phyloP scores from a whole-genome alignment of 2,888 invertebrate species.

The Cyclophora albipunctata region DNA sequence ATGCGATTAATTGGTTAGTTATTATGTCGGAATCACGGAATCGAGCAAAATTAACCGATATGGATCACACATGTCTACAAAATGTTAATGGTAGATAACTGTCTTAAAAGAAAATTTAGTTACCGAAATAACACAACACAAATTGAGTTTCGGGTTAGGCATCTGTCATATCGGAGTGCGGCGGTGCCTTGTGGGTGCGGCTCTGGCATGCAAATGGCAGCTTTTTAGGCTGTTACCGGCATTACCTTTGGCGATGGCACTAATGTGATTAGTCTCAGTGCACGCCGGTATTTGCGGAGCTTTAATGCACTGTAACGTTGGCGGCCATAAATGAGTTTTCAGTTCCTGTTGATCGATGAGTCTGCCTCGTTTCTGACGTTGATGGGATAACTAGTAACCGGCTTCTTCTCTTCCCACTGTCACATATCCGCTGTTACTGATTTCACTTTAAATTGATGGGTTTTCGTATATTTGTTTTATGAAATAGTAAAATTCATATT shows the following conservation, averaged over 20 bases:
- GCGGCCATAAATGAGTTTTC: constrained; percentile 17
- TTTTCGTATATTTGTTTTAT: constrained; percentile 2
- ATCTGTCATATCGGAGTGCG: too few species aligned
- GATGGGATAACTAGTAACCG: constrained; percentile 7
- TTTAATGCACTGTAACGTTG: constrained; percentile 33
- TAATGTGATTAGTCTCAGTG: constrained; percentile 63
- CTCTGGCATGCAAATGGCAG: constrained; percentile 45
- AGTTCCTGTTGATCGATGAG: constrained; percentile 20
- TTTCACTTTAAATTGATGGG: constrained; percentile 5
- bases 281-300: constrained; percentile 47
- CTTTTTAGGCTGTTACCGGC: constrained; percentile 47
- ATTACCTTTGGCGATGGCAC: constrained; percentile 52
- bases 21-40: too few species aligned
- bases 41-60: too few species aligned
- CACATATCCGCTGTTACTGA: constrained; percentile 3
- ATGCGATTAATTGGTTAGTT: too few species aligned
- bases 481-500: not conserved
- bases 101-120: too few species aligned
- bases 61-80: too few species aligned
- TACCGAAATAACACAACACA: too few species aligned
- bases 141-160: too few species aligned
- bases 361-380: constrained; percentile 6
- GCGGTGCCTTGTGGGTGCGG: constrained; percentile 15
- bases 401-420: constrained; percentile 5
- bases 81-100: too few species aligned